Evolutionary conservation across 2,888 invertebrate species (phyloP).

Genomic region (Phengaris arion): DNA sequence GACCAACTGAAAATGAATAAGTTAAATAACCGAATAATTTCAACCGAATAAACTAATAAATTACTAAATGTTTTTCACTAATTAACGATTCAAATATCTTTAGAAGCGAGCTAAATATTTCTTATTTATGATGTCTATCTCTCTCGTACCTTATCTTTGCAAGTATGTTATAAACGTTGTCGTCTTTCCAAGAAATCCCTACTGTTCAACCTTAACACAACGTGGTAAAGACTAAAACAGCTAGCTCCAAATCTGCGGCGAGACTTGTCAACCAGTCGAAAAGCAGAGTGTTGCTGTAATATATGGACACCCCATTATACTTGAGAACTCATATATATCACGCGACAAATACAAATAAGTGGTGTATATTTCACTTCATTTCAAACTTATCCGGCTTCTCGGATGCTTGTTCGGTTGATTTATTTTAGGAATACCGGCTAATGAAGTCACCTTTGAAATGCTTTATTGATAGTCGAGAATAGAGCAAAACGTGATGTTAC

Average conservation of each 20-base stretch:
- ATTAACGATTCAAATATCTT: slow-evolving; percentile 9
- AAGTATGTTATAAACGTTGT: background rate
- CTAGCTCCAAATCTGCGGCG: slow-evolving; percentile 3
- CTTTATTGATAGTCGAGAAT: slow-evolving; percentile 8
- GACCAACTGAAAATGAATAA: background rate
- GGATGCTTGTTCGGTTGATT: slow-evolving; percentile 37
- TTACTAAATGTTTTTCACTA: background rate
- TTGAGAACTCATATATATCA: slow-evolving; percentile 44
- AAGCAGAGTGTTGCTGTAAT: slow-evolving; percentile 39
- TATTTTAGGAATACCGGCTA: slow-evolving; percentile 22
- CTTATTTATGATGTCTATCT: slow-evolving; percentile 20
- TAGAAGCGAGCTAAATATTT: slow-evolving; percentile 20
- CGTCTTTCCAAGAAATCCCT: background rate
- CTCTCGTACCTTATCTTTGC: slow-evolving; percentile 16
- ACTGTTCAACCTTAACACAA: slow-evolving; percentile 12
- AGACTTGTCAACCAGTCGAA: slow-evolving; percentile 29
- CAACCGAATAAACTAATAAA: slow-evolving; percentile 5
- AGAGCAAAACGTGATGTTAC: slow-evolving; percentile 3
- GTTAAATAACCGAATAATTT: background rate
- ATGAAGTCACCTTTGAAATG: slow-evolving; percentile 27
- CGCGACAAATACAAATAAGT: slow-evolving; percentile 49
- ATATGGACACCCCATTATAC: slow-evolving; percentile 43
- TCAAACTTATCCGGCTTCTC: slow-evolving; percentile 45
- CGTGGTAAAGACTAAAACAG: slow-evolving; percentile 12
- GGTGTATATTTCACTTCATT: slow-evolving; percentile 47